Conservation (phyloP, 2,113 vertebrate species). For the Triplophysa dalaica region DNA sequence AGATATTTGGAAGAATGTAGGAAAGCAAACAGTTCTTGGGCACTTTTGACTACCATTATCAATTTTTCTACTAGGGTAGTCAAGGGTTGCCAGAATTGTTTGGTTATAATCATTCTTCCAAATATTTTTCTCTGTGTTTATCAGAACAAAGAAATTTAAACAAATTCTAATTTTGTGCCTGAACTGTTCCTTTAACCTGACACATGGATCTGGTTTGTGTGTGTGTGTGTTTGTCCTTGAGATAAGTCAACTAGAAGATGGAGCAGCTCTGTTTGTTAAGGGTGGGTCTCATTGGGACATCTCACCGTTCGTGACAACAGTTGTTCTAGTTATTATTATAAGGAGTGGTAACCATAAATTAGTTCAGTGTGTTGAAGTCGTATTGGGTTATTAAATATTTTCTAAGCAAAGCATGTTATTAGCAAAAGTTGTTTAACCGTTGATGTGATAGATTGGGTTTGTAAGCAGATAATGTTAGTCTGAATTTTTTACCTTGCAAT, state of each 20-base stretch:
- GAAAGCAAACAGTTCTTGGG: no score
- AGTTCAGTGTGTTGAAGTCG: not conserved
- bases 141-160: no score
- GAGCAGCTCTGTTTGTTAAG: slow-evolving; percentile 13
- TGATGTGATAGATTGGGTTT: not conserved
- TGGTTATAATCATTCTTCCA: no score
- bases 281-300: not conserved
- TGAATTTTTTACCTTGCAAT: not conserved
- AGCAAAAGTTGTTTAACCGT: not conserved
- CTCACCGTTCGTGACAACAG: not conserved
- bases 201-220: not conserved
- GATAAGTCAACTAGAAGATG: not conserved
- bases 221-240: not conserved
- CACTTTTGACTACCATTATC: no score
- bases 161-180: no score
- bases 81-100: no score
- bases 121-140: no score
- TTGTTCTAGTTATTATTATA: not conserved
- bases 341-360: not conserved
- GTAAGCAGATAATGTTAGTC: not conserved
- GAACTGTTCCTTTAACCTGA: not conserved
- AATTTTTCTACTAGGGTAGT: no score
- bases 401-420: not conserved
- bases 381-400: not conserved
- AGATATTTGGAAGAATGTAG: no score